Evolutionary conservation across 2,113 vertebrate genomes (phyloP).

Genomic region (Cynopterus brachyotis): DNA sequence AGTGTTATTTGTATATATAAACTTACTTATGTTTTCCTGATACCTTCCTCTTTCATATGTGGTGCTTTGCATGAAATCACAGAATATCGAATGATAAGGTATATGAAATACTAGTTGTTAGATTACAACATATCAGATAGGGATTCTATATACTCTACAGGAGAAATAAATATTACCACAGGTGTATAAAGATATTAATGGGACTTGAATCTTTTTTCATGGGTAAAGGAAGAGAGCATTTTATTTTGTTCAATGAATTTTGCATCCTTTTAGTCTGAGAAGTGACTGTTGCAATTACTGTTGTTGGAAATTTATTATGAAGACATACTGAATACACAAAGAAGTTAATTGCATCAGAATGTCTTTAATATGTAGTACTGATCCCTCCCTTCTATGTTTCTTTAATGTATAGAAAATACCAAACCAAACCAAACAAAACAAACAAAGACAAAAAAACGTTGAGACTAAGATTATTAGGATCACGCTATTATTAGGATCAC

Average conservation of each 20-base stretch:
- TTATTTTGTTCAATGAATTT: background rate
- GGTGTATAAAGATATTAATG: background rate
- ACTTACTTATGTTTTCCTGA: background rate
- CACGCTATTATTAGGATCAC: background rate
- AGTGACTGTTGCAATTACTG: background rate
- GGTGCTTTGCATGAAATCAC: background rate
- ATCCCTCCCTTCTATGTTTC: background rate
- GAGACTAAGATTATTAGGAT: background rate
- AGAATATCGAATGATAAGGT: background rate
- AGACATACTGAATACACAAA: background rate
- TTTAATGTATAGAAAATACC: background rate
- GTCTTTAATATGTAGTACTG: background rate
- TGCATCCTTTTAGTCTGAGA: background rate
- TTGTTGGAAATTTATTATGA: background rate
- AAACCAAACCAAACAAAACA: too few species aligned
- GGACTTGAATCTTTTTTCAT: background rate
- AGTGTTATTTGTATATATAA: background rate
- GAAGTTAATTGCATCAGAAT: too few species aligned
- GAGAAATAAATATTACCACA: background rate
- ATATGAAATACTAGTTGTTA: background rate
- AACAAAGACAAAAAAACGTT: background rate
- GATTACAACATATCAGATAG: background rate
- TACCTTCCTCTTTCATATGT: background rate
- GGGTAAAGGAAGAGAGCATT: too few species aligned
- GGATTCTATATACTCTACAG: background rate